These are phyloP conservation scores for Orthonevra nobilis DNA, from an alignment of 2,888 invertebrate genomes.

Conservation along the genomic window DNA sequence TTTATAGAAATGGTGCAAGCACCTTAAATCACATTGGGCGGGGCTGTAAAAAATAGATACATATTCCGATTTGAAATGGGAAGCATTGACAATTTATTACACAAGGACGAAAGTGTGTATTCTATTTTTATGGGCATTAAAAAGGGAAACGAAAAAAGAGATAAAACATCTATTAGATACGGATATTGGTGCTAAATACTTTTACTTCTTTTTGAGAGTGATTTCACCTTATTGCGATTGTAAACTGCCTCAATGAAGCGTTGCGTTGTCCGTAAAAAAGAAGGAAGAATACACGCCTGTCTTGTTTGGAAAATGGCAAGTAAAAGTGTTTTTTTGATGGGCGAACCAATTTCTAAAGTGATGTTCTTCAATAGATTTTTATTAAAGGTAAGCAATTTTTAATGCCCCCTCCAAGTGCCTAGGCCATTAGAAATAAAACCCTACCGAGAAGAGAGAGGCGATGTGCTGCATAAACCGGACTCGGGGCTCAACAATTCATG, in stretches of 20 bases:
- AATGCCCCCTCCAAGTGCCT: too few relatives aligned
- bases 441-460: too few relatives aligned
- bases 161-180: constrained; percentile 57
- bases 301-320: too few relatives aligned
- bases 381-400: too few relatives aligned
- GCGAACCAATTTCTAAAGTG: too few relatives aligned
- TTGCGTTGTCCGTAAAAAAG: too few relatives aligned
- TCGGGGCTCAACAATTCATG: too few relatives aligned
- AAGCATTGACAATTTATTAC: constrained; percentile 27
- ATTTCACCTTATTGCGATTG: constrained; percentile 33
- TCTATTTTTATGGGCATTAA: constrained; percentile 13
- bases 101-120: not conserved
- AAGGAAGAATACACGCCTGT: too few relatives aligned
- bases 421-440: too few relatives aligned
- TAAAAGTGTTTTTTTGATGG: too few relatives aligned
- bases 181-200: constrained; percentile 53
- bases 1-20: constrained; percentile 19
- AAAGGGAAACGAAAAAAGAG: constrained; percentile 16
- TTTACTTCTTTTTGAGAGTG: constrained; percentile 32
- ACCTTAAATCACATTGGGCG: constrained; percentile 6
- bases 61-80: constrained; percentile 20
- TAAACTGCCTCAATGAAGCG: constrained; percentile 36
- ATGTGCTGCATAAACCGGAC: too few relatives aligned
- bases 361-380: too few relatives aligned
- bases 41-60: not conserved